Conservation (phyloP, 2,888 invertebrate species). For the Acrobasis repandana region DNA sequence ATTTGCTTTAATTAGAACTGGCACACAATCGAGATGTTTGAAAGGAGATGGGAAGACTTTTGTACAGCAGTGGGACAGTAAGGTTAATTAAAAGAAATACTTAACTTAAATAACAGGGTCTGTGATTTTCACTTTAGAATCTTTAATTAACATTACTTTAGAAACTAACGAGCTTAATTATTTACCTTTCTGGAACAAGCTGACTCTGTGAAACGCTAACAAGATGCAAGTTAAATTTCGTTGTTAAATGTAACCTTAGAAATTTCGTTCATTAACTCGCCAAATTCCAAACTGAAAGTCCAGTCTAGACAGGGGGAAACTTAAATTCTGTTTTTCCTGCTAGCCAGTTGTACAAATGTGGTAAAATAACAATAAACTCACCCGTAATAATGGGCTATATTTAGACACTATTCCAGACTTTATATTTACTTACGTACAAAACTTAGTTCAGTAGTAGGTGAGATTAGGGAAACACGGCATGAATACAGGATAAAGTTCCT, state of each 20-base stretch:
- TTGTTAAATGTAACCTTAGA: not conserved
- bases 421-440: not conserved
- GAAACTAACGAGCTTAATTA: not conserved
- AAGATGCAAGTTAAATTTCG: not conserved
- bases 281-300: not conserved
- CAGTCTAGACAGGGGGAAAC: conserved; percentile 5
- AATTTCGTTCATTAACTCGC: not conserved
- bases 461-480: not conserved
- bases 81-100: too few relatives aligned
- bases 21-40: too few relatives aligned
- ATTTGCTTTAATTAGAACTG: too few relatives aligned
- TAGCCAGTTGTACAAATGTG: not conserved
- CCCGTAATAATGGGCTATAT: not conserved
- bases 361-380: not conserved
- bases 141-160: not conserved
- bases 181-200: not conserved
- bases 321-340: conserved; percentile 3
- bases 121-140: not conserved
- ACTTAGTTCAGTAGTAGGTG: not conserved
- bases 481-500: too few relatives aligned
- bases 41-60: too few relatives aligned
- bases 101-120: too few relatives aligned
- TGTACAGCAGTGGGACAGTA: too few relatives aligned
- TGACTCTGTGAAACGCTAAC: not conserved
- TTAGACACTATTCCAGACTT: not conserved